Evolutionary conservation across 2,113 vertebrate species (phyloP).

Genomic region (Syrrhaptes paradoxus): DNA sequence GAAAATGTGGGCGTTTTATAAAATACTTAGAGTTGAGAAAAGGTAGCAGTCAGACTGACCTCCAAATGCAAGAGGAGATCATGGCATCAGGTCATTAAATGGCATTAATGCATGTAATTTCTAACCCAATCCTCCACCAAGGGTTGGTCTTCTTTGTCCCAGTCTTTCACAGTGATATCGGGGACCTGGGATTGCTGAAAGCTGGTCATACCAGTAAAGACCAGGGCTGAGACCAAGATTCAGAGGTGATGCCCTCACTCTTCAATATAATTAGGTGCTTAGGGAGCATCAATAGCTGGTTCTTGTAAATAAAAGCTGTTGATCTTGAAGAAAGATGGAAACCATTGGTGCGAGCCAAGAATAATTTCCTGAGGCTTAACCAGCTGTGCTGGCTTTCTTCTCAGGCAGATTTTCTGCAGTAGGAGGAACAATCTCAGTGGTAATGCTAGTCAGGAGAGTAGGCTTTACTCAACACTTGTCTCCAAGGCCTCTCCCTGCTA

Average conservation of each 20-base stretch:
- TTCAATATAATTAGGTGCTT: background rate
- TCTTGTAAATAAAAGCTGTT: background rate
- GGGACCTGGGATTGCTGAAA: background rate
- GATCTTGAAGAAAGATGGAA: background rate
- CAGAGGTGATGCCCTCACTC: background rate
- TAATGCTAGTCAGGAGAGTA: background rate
- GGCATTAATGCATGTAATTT: background rate
- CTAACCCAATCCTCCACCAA: too few species aligned
- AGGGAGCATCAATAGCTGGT: background rate
- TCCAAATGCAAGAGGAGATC: background rate
- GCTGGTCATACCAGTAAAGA: background rate
- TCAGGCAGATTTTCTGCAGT: background rate
- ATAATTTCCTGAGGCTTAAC: background rate
- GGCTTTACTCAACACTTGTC: background rate
- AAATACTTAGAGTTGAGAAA: background rate
- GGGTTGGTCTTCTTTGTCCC: too few species aligned
- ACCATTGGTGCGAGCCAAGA: background rate
- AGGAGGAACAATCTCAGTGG: background rate
- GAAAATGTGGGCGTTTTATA: background rate
- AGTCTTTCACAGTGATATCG: background rate
- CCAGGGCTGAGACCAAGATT: background rate
- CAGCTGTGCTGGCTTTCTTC: background rate
- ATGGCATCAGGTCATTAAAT: background rate
- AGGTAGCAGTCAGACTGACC: background rate
- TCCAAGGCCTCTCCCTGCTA: background rate